These are phyloP conservation scores for Onychostruthus taczanowskii DNA, from an alignment of 2,113 vertebrate genomes.

Conservation along the genomic window DNA sequence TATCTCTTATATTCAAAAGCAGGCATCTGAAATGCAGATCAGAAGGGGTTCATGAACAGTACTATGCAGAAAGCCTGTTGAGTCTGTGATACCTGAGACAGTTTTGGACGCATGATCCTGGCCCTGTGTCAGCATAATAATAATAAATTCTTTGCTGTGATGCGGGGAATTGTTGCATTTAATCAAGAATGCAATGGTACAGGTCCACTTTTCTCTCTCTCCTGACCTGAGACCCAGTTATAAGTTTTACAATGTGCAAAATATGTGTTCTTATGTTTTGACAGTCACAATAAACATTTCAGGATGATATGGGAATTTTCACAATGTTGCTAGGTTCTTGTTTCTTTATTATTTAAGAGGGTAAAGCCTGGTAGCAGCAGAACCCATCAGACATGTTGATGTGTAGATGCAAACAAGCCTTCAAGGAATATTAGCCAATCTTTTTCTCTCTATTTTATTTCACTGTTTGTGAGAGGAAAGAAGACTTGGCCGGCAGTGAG, in stretches of 20 bases:
- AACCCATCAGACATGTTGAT: not conserved
- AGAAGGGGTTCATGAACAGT: not conserved
- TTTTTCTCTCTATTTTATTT: not conserved
- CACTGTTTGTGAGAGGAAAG: not conserved
- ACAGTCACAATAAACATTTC: not conserved
- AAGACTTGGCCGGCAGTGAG: not conserved
- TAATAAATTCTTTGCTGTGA: not conserved
- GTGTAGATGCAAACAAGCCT: not conserved
- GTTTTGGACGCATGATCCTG: not conserved
- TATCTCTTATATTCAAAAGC: not conserved
- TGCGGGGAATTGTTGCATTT: not conserved
- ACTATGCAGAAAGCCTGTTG: not conserved
- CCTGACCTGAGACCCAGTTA: not conserved
- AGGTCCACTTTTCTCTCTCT: not conserved
- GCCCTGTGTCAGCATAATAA: not conserved
- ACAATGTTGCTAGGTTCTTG: not conserved
- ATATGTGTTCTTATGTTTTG: not conserved
- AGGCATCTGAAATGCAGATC: not conserved
- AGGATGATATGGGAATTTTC: not conserved
- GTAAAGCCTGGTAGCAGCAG: not conserved
- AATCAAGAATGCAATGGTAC: not conserved
- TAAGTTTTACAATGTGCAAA: rapidly evolving
- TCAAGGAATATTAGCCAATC: not conserved
- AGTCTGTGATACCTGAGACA: not conserved
- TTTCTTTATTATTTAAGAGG: not conserved